These are phyloP conservation scores for Gryllus longicercus DNA, from an alignment of 2,888 invertebrate species.

Conservation along the genomic window DNA sequence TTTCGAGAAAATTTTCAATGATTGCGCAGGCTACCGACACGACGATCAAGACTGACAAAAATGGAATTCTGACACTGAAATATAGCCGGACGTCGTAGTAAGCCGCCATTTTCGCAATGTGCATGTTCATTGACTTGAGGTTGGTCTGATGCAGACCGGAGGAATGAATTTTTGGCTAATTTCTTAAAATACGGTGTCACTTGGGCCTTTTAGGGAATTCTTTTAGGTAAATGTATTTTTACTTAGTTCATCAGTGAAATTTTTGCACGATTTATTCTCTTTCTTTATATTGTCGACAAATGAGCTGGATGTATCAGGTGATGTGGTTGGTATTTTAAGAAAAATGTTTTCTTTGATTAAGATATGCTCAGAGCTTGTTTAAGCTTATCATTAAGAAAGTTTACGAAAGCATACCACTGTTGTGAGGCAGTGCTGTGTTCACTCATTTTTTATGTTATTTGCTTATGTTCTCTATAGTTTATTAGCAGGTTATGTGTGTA, in stretches of 20 bases:
- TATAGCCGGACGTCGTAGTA: constrained; percentile 29
- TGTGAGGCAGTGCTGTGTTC: background rate
- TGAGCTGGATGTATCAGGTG: background rate
- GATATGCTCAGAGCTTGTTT: background rate
- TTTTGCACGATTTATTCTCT: background rate
- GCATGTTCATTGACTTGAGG: constrained; percentile 31
- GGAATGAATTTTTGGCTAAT: constrained; percentile 34
- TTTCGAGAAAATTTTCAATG: no score
- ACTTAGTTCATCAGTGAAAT: background rate
- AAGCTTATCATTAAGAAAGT: background rate
- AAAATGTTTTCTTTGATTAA: background rate
- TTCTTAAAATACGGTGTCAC: constrained; percentile 30
- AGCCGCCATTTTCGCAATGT: constrained; percentile 41
- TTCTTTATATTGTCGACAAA: background rate
- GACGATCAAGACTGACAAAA: no score
- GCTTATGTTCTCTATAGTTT: background rate
- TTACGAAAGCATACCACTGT: background rate
- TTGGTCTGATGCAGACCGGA: constrained; percentile 30
- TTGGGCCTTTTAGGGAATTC: background rate
- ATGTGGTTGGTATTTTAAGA: background rate
- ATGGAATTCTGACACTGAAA: no score
- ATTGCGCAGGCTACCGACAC: no score
- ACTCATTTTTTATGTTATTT: background rate
- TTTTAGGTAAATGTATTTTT: background rate
- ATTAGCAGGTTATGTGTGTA: constrained; percentile 18